Evolutionary conservation across 2,797 vertebrate genomes (phyloP), one percentile per base, ranked within the genome.

Genomic region (Phataginus tetradactyla): DNA sequence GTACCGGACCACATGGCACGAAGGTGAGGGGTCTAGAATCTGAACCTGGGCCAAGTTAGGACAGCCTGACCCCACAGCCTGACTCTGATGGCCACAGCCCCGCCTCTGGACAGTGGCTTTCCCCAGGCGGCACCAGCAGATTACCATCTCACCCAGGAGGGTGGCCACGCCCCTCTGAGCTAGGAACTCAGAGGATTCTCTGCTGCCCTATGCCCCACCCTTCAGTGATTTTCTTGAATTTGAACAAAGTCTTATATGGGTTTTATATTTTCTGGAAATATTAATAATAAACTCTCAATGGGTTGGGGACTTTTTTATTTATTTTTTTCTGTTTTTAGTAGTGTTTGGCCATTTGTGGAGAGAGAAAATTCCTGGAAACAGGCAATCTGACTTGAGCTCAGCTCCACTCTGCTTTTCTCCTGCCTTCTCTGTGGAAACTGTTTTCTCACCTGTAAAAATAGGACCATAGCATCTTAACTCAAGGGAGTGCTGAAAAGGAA

Each of bases 361-460:
- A 92, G 34, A 87, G 42, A 49, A 95, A 64, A n/a, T 39, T 79
- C n/a, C 63, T 94, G n/a, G 17, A 49, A 39, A 89, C 4, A 53
- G 42, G 32, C 23, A 5, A 49, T 75, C 37, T 27, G 9, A 29
- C 10, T 15, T 71, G 23, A 92, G 14, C 29, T 15, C 13, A 32
- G 10, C 42, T 81, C 55, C 11, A 23, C 12, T 74, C 39, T 86
- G 32, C 15, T 42, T 1, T 17, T 71, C 53, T 63, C 20, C 69
- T 84, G 10, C 49, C 51, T 83, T 4, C 12, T 69, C 39, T 75
- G 34, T 64, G 64, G 29, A 86, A 74, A 93, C 53, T 63, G 4
- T 90, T 93, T 96, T 79, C 78, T 92, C 6, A 27, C 18, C 37
- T 94, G 11, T 57, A 57, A 90, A 92, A 74, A 51, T 32, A 34